A percentile compares a stretch with the other conserved stretches of the same genome.
Evolutionary conservation across 2,888 invertebrate genomes (phyloP).

Genomic region (Oegoconia quadripuncta): DNA sequence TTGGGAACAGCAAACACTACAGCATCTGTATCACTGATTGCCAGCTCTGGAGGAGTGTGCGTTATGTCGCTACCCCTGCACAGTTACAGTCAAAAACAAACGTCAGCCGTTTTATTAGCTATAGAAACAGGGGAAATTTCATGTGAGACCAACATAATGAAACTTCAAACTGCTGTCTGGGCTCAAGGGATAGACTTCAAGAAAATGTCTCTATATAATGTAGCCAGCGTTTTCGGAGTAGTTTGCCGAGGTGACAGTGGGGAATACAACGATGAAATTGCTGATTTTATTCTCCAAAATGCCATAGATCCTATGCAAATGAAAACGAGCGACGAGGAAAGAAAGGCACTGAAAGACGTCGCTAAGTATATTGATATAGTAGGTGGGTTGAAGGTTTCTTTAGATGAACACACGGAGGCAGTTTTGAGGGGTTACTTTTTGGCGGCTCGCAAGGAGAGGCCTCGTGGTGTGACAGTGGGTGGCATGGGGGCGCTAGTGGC

Average conservation of each 20-base stretch:
- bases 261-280: conserved; percentile 53
- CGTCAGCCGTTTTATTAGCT: conserved; percentile 40
- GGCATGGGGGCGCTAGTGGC: conserved; percentile 53
- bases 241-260: conserved; percentile 57
- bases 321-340: conserved; percentile 38
- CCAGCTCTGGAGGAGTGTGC: conserved; percentile 56
- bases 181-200: conserved; percentile 63
- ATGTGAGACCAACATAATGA: conserved; percentile 34
- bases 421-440: conserved; percentile 58
- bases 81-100: conserved; percentile 53
- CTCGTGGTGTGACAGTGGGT: conserved; percentile 47
- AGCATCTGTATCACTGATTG: conserved; percentile 41
- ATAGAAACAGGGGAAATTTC: conserved; percentile 53
- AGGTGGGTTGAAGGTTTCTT: conserved; percentile 45
- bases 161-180: conserved; percentile 59
- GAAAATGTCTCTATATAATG: conserved; percentile 49
- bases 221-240: conserved; percentile 58
- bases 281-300: conserved; percentile 47
- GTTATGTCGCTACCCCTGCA: conserved; percentile 58
- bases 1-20: conserved; percentile 45
- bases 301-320: conserved; percentile 34
- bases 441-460: conserved; percentile 54
- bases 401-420: conserved; percentile 43
- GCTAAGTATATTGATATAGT: conserved; percentile 49
- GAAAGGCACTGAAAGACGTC: conserved; percentile 43